These are phyloP conservation scores for Betta splendens DNA, from an alignment of 2,797 vertebrate species.

Conservation along the genomic window DNA sequence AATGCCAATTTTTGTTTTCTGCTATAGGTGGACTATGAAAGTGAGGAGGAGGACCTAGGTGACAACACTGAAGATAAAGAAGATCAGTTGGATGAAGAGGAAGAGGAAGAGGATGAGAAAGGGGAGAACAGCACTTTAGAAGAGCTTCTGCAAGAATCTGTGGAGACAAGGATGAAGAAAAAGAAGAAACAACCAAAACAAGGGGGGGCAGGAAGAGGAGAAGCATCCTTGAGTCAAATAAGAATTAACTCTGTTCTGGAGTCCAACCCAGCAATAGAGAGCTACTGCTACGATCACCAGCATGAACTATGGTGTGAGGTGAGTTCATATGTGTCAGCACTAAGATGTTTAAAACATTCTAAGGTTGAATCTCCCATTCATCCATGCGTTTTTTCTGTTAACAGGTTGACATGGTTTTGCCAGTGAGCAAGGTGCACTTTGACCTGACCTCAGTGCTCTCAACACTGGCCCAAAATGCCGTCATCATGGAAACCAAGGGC, in stretches of 20 bases:
- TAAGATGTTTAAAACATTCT: too few species aligned
- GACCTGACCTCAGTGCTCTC: constrained; percentile 88
- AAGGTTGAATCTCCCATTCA: too few species aligned
- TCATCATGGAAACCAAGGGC: constrained; percentile 89
- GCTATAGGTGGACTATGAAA: constrained; percentile 93
- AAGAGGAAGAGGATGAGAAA: constrained; percentile 23
- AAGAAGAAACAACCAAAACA: neutral
- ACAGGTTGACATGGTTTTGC: constrained; percentile 87
- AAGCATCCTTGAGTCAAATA: constrained; percentile 16
- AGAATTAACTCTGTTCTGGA: constrained; percentile 83
- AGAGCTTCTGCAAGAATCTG: constrained; percentile 3
- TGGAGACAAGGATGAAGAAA: neutral
- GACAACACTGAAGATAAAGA: constrained; percentile 69
- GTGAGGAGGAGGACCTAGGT: constrained; percentile 81
- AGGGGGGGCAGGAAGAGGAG: neutral
- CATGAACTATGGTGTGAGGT: constrained; percentile 94
- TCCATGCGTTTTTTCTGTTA: neutral
- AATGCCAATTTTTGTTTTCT: neutral
- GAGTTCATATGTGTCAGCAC: neutral
- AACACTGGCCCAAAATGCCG: constrained; percentile 79
- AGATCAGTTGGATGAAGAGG: constrained; percentile 38
- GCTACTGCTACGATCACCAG: constrained; percentile 85
- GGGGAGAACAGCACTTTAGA: neutral
- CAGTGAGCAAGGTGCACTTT: constrained; percentile 88
- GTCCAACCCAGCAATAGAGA: constrained; percentile 78